Percentiles rank a stretch among this genome's conserved stretches.
phyloP scores from a whole-genome alignment of 2,888 invertebrate genomes.

The Andrena marginata region DNA sequence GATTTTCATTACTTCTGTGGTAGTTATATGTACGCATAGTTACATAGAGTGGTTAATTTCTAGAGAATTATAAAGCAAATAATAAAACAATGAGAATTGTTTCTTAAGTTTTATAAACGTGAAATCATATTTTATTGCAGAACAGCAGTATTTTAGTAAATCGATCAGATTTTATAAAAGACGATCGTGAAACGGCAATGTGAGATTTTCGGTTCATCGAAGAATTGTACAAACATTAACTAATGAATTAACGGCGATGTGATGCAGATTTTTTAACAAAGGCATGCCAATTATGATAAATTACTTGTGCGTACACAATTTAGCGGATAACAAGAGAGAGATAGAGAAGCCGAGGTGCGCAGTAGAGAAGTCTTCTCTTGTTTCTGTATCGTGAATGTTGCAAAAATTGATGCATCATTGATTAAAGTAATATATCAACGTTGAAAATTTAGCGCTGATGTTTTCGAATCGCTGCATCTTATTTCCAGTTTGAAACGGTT shows the following conservation, averaged over 20 bases:
- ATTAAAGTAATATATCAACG: constrained; percentile 58
- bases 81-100: constrained; percentile 34
- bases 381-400: constrained; percentile 47
- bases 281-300: constrained; percentile 30
- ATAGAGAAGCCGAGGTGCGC: constrained; percentile 22
- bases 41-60: constrained; percentile 45
- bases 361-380: constrained; percentile 35
- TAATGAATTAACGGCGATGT: constrained; percentile 32
- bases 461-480: constrained; percentile 34
- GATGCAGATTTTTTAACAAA: constrained; percentile 48
- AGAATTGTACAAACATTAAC: constrained; percentile 46
- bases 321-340: constrained; percentile 15
- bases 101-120: constrained; percentile 40
- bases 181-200: constrained; percentile 23
- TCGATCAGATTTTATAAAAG: constrained; percentile 39
- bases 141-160: constrained; percentile 41
- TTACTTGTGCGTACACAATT: constrained; percentile 40
- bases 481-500: constrained; percentile 39
- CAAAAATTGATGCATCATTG: constrained; percentile 39
- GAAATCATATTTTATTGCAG: constrained; percentile 41
- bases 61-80: constrained; percentile 43
- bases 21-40: constrained; percentile 39
- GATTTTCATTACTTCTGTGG: constrained; percentile 49
- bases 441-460: constrained; percentile 49
- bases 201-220: constrained; percentile 39